Evolutionary conservation across 1,140 invertebrate genomes (phyloP), one percentile per base, ranked within the genome.

Genomic region (Saccostrea cuccullata): DNA sequence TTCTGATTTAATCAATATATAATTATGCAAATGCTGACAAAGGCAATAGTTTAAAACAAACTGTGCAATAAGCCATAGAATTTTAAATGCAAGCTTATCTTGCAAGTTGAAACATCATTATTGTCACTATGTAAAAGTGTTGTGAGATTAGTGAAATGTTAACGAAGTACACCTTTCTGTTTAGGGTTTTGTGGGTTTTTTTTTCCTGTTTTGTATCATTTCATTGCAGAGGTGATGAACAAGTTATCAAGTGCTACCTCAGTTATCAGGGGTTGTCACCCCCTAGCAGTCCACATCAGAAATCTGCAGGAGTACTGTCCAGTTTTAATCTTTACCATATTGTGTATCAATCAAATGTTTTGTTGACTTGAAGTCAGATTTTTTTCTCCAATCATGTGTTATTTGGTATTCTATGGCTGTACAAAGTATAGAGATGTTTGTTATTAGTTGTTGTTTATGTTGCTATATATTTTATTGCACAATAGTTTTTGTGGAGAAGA

Each of bases 401-500:
- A 30, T 30, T 30, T 15, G 23, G 26, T 77, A 36, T 77, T 26
- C 70, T 77, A 26, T 77, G 70, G 70, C 23, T 77, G 26, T 77
- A 30, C 70, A 77, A 26, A 77, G 70, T 77, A 30, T 77, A 77
- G 70, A 30, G 11, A 77, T 77, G 70, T 77, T 77, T 23, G 23
- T 77, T 77, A 30, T 30, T 36, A 77, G 26, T 77, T 77, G 70
- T 77, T 77, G 26, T 77, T 77, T 77, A 26, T 77, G 70, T 77
- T 77, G 70, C 70, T 77, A 77, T 77, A 77, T 77, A 77, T 77
- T 77, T 77, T 77, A 77, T 77, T 77, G 30, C 70, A 77, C 70
- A 77, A 77, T 36, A 40, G 26, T 26, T 77, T 73, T 77, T 77
- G 26, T 15, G 70, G 70, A 77, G 70, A 36, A 77, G 30, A 77